These are phyloP conservation scores for Harpegnathos saltator DNA, from an alignment of 1,140 invertebrate species.

Conservation along the genomic window DNA sequence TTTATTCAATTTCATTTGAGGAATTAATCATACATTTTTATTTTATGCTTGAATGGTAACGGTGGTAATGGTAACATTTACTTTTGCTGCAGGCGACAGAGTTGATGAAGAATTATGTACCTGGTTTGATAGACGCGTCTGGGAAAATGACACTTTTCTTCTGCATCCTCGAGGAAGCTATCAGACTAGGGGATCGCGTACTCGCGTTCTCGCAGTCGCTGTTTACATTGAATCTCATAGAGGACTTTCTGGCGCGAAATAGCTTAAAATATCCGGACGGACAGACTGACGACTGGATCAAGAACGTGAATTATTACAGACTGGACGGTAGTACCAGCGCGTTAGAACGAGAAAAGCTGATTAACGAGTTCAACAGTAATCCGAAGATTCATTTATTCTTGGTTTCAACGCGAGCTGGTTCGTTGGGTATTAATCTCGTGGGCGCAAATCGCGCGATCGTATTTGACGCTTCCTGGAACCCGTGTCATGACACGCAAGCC, in stretches of 20 bases:
- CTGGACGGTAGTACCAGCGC: constrained; percentile 98
- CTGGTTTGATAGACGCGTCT: constrained; percentile 96
- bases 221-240: constrained; percentile 98
- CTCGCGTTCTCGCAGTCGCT: constrained; percentile 99
- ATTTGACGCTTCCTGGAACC: constrained; percentile 99
- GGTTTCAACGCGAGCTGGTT: constrained; percentile 98
- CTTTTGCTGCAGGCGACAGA: constrained; percentile 89
- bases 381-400: constrained; percentile 96
- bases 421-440: constrained; percentile 98
- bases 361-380: constrained; percentile 98
- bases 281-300: constrained; percentile 91
- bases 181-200: constrained; percentile 94
- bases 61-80: constrained; percentile 45
- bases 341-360: constrained; percentile 97
- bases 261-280: constrained; percentile 89
- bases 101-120: constrained; percentile 94
- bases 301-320: constrained; percentile 96
- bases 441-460: constrained; percentile 99
- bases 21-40: not conserved
- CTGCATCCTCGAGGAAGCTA: constrained; percentile 95
- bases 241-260: constrained; percentile 95
- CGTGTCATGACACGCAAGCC: constrained; percentile 99
- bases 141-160: constrained; percentile 98
- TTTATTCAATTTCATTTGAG: not conserved
- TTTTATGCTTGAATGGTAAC: not conserved